A percentile compares a stretch with the other conserved stretches of the same genome.
phyloP scores from a whole-genome alignment of 2,113 vertebrate species.

The Hippocampus comes region DNA sequence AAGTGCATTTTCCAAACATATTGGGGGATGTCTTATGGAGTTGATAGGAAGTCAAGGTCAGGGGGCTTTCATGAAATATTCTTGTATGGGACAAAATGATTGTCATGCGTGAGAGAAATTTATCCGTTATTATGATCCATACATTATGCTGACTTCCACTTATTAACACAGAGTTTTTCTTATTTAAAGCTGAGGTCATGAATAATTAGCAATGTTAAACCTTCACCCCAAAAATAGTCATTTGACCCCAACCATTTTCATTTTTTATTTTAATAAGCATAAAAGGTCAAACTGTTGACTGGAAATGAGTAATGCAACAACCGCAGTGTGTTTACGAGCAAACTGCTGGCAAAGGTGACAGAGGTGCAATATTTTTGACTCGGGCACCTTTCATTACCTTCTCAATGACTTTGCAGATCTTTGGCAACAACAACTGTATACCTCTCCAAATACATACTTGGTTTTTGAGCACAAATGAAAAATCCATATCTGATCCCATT shows the following conservation, averaged over 20 bases:
- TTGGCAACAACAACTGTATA: not conserved
- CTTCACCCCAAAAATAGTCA: not conserved
- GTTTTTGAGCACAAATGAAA: slow-evolving; percentile 17
- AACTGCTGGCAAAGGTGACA: not conserved
- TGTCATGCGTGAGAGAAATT: not conserved
- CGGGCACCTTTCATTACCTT: not conserved
- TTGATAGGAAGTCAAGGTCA: not conserved
- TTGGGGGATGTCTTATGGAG: not conserved
- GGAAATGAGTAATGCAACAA: not conserved
- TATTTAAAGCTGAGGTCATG: not conserved
- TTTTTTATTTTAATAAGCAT: not conserved
- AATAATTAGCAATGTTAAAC: not conserved
- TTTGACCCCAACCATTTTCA: not conserved
- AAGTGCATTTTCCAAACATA: not conserved
- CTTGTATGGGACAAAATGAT: not conserved
- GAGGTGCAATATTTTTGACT: not conserved
- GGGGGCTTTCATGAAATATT: not conserved
- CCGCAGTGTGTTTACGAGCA: not conserved
- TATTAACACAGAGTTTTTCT: not conserved
- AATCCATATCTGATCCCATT: slow-evolving; percentile 2
- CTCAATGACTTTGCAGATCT: slow-evolving; percentile 3
- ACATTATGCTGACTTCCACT: not conserved
- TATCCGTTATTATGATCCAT: not conserved
- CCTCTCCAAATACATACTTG: slow-evolving; percentile 28
- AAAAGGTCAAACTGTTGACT: not conserved